Percentiles rank a stretch among this genome's conserved stretches.
Conservation (phyloP, 2,888 invertebrate genomes). For the Micoletzkya japonica region DNA sequence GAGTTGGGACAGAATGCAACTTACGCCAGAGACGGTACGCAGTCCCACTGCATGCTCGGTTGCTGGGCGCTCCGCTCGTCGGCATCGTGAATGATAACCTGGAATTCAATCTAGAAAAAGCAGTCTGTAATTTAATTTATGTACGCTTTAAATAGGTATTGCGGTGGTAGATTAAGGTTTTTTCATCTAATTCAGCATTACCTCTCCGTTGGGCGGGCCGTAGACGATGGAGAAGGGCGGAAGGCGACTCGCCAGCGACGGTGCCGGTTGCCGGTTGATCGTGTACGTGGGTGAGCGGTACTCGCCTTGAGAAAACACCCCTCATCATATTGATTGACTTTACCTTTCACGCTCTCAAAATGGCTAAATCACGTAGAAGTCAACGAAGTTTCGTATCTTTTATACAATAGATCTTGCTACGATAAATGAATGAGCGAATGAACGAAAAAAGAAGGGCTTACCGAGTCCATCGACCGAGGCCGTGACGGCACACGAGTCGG, state of each 20-base stretch:
- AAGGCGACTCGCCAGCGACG: background rate
- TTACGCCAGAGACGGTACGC: conserved; percentile 28
- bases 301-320: conserved; percentile 4
- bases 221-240: conserved; percentile 35
- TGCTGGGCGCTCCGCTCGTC: too few relatives aligned
- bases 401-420: too few relatives aligned
- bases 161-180: too few relatives aligned
- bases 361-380: too few relatives aligned
- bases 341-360: too few relatives aligned
- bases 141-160: too few relatives aligned
- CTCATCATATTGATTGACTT: background rate
- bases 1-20: background rate
- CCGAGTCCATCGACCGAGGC: conserved; percentile 23
- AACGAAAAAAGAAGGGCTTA: too few relatives aligned
- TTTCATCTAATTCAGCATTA: conserved; percentile 19
- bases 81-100: conserved; percentile 24
- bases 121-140: too few relatives aligned
- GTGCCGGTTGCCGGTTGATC: background rate
- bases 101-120: too few relatives aligned
- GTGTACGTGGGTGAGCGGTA: conserved; percentile 11
- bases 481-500: conserved; percentile 20
- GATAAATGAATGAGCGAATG: too few relatives aligned
- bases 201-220: conserved; percentile 31
- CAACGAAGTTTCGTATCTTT: too few relatives aligned
- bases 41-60: conserved; percentile 26